phyloP scores from a whole-genome alignment of 2,113 vertebrate genomes.

The Antechinus stuartii region DNA sequence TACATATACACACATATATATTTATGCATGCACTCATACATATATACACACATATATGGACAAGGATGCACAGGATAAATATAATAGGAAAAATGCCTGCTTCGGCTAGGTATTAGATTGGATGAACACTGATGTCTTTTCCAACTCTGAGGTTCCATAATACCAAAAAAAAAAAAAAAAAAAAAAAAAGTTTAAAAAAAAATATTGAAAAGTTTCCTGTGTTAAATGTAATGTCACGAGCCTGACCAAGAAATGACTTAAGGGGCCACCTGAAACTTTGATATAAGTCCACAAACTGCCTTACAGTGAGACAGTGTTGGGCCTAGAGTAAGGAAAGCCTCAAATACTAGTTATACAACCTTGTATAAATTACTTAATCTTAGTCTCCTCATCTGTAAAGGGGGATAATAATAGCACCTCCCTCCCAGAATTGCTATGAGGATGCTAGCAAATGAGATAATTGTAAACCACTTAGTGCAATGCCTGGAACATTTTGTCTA shows the following conservation, averaged over 20 bases:
- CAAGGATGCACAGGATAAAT: background rate
- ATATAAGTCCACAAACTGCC: background rate
- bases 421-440: background rate
- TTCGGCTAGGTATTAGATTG: background rate
- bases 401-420: background rate
- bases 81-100: background rate
- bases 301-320: background rate
- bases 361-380: background rate
- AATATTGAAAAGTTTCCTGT: background rate
- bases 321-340: background rate
- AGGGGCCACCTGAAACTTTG: background rate
- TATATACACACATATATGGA: background rate
- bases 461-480: background rate
- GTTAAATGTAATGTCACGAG: background rate
- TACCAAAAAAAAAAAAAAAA: background rate
- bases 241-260: background rate
- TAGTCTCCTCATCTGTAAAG: background rate
- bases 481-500: background rate
- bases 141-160: background rate
- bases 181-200: background rate
- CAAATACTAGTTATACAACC: background rate
- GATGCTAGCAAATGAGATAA: background rate
- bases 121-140: background rate
- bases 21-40: background rate
- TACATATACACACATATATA: too few species aligned